Percentiles rank a stretch among this genome's conserved stretches.
Evolutionary conservation across 2,113 vertebrate species (phyloP).

Genomic region (Ctenomys sociabilis): DNA sequence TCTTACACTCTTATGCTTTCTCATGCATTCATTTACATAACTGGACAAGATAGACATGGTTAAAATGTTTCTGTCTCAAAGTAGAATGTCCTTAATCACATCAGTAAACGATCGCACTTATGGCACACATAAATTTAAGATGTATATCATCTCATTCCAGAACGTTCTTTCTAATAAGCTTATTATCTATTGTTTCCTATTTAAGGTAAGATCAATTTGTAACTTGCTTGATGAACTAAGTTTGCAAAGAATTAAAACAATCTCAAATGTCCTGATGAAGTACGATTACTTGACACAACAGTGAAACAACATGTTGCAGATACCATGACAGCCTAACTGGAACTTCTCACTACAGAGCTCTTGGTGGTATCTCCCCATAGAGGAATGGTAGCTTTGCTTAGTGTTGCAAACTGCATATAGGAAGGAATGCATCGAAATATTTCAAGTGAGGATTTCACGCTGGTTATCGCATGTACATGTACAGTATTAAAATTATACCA

Average conservation of each 20-base stretch:
- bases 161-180: not conserved
- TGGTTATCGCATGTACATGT: not conserved
- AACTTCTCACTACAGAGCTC: not conserved
- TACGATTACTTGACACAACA: not conserved
- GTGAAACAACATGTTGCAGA: not conserved
- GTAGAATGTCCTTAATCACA: not conserved
- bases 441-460: not conserved
- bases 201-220: not conserved
- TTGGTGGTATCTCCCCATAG: not conserved
- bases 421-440: not conserved
- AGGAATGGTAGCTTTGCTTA: not conserved
- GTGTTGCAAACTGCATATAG: not conserved
- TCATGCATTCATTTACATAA: not conserved
- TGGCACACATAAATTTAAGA: not conserved
- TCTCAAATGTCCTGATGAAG: not conserved
- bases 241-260: not conserved
- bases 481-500: not conserved
- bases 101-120: not conserved
- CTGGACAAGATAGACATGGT: not conserved
- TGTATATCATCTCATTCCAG: not conserved
- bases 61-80: not conserved
- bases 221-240: not conserved
- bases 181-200: not conserved
- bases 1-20: not conserved
- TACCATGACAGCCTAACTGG: fast-evolving